phyloP scores from a whole-genome alignment of 2,888 invertebrate species.

The Didymodactylos carnosus region DNA sequence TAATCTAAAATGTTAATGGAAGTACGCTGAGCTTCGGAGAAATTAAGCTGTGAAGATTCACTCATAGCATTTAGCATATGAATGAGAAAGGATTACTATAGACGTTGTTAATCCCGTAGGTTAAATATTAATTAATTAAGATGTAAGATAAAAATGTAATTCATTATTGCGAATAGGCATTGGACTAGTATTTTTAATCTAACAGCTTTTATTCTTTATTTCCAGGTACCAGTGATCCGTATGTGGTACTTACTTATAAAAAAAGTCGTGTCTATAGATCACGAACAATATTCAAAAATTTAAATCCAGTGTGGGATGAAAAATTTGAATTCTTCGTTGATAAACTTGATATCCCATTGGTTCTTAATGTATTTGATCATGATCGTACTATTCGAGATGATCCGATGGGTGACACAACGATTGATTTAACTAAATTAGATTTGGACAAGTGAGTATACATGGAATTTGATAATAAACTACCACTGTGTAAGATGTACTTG shows the following conservation, averaged over 20 bases:
- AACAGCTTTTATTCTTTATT: too few relatives aligned
- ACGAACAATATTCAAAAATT: constrained; percentile 70
- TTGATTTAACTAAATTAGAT: constrained; percentile 65
- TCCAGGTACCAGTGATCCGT: constrained; percentile 73
- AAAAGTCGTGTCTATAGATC: constrained; percentile 51
- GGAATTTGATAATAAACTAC: background rate
- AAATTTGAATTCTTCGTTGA: constrained; percentile 75
- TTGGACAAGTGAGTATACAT: constrained; percentile 39
- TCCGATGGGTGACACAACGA: constrained; percentile 74
- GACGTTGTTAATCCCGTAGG: too few relatives aligned
- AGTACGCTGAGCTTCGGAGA: too few relatives aligned
- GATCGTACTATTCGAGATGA: constrained; percentile 86
- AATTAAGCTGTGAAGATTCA: too few relatives aligned
- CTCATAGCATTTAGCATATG: too few relatives aligned
- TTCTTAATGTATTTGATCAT: constrained; percentile 62
- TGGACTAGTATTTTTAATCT: too few relatives aligned
- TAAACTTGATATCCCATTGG: constrained; percentile 39
- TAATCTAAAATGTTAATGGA: too few relatives aligned
- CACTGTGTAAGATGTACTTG: background rate
- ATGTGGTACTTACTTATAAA: constrained; percentile 86
- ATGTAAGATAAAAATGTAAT: too few relatives aligned
- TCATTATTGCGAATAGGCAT: too few relatives aligned
- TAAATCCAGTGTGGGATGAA: constrained; percentile 97
- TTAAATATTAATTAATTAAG: too few relatives aligned
- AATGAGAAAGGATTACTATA: too few relatives aligned